Percentiles rank a stretch among this genome's conserved stretches.
These are phyloP conservation scores for Dynastes maya DNA, from an alignment of 2,888 invertebrate species.

Conservation along the genomic window DNA sequence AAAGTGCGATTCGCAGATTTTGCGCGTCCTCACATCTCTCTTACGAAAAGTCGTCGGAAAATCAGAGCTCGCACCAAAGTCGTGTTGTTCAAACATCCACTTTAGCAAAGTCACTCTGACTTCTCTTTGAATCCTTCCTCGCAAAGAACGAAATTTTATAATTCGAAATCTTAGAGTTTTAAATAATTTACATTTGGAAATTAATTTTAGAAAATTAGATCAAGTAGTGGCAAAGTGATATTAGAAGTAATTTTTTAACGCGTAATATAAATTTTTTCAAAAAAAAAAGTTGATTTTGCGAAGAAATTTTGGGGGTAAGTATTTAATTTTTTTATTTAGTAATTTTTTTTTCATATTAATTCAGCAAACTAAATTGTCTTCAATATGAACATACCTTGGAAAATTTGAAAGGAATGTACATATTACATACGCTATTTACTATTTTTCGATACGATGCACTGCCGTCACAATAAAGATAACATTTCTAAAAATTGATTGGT, in stretches of 20 bases:
- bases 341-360: neutral
- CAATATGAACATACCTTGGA: no score
- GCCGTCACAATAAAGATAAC: no score
- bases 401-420: no score
- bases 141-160: neutral
- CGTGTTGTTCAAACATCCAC: slow-evolving; percentile 15
- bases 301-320: slow-evolving; percentile 2
- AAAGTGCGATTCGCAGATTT: slow-evolving; percentile 61
- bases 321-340: neutral
- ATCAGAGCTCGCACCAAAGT: slow-evolving; percentile 51
- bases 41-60: slow-evolving; percentile 59
- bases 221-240: neutral
- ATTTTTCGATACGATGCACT: no score
- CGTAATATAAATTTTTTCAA: neutral
- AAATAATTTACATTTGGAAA: neutral
- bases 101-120: neutral
- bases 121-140: neutral
- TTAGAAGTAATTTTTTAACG: neutral
- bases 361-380: no score
- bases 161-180: neutral
- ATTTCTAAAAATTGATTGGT: no score
- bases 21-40: slow-evolving; percentile 61
- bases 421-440: no score
- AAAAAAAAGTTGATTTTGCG: neutral
- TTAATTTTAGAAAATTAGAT: neutral